These are phyloP conservation scores for Serrognathus titanus DNA, from an alignment of 2,888 invertebrate genomes.

Conservation along the genomic window DNA sequence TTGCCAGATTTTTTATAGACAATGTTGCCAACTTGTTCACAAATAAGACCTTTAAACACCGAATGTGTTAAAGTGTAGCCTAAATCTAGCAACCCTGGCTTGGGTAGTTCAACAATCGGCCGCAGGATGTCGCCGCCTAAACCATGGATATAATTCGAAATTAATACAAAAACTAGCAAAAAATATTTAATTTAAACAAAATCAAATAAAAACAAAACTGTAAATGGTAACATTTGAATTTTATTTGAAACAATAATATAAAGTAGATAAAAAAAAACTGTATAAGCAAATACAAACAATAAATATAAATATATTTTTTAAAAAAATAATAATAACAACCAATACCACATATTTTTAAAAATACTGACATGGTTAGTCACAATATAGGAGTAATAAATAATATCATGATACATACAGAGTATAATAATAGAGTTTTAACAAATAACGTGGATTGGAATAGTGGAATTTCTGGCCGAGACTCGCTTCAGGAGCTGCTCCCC, in stretches of 20 bases:
- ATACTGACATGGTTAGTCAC: conserved; percentile 15
- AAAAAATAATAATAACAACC: conserved; percentile 9
- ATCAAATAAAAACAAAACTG: neutral
- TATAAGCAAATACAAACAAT: neutral
- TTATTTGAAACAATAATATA: neutral
- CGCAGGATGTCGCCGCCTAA: no score
- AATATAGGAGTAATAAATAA: conserved; percentile 3
- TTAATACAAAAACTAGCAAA: no score
- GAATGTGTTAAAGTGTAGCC: no score
- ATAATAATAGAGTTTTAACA: conserved; percentile 8
- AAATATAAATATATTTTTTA: neutral
- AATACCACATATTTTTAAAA: conserved; percentile 10
- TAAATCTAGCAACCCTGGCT: no score
- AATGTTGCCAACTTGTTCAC: no score
- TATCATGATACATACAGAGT: neutral
- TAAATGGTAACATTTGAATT: neutral
- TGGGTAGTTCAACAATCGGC: no score
- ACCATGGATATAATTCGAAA: no score
- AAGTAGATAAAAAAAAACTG: conserved; percentile 4
- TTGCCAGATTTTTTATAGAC: no score
- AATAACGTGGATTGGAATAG: conserved; percentile 78
- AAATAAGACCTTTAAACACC: no score
- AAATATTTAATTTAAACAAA: neutral
- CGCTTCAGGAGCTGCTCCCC: conserved; percentile 66
- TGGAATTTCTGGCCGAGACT: conserved; percentile 70